Conservation (phyloP, 2,888 invertebrate species). For the Cephonodes hylas region DNA sequence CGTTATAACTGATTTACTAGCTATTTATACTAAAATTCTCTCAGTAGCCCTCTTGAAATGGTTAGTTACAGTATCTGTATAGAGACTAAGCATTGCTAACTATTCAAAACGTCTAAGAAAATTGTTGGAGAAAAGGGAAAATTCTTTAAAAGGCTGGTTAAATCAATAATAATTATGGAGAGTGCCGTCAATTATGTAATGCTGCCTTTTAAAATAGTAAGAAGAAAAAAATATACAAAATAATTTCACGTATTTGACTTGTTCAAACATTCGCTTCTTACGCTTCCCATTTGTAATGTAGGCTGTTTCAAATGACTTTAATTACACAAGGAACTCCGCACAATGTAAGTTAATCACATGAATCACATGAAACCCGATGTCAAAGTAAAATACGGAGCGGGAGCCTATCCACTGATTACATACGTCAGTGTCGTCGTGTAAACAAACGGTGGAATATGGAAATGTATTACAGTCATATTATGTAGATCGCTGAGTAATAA, state of each 20-base stretch:
- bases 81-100: too few relatives aligned
- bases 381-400: slow-evolving; percentile 9
- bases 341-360: slow-evolving; percentile 9
- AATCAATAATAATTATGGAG: too few relatives aligned
- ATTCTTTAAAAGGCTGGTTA: too few relatives aligned
- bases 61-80: too few relatives aligned
- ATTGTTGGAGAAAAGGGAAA: too few relatives aligned
- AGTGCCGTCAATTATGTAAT: too few relatives aligned
- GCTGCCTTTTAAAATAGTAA: too few relatives aligned
- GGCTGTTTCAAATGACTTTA: slow-evolving; percentile 3
- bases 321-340: slow-evolving; percentile 3
- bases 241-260: not conserved
- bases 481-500: too few relatives aligned
- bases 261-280: not conserved
- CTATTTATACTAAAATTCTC: too few relatives aligned
- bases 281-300: not conserved
- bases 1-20: too few relatives aligned
- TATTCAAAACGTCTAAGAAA: too few relatives aligned
- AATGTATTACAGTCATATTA: not conserved
- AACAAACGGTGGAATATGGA: not conserved
- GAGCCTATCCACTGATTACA: slow-evolving; percentile 5
- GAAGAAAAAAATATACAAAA: not conserved
- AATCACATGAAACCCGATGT: slow-evolving; percentile 1
- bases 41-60: too few relatives aligned
- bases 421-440: not conserved